Percentiles rank a stretch among this genome's conserved stretches.
These are phyloP conservation scores for Leptobrachium leishanense DNA, from an alignment of 2,113 vertebrate genomes.

Conservation along the genomic window DNA sequence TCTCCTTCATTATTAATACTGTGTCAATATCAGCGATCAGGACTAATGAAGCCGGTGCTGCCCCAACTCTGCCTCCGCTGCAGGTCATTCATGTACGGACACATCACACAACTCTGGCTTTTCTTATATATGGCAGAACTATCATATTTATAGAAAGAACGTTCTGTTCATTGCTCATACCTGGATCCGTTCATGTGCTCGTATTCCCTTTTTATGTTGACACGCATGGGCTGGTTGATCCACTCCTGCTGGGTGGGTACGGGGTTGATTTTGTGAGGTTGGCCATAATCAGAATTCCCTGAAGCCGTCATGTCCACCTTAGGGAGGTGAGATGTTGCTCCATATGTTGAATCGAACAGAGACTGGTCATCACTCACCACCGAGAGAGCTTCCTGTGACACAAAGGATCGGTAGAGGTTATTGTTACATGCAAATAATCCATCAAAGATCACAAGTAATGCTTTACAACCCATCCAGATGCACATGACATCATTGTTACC, in stretches of 20 bases:
- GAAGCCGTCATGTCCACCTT: conserved; percentile 99
- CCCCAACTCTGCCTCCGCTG: too few relatives aligned
- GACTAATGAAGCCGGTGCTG: too few relatives aligned
- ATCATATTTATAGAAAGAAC: too few relatives aligned
- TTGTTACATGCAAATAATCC: too few relatives aligned
- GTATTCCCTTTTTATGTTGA: conserved; percentile 94
- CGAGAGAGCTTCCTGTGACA: conserved; percentile 92
- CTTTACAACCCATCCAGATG: too few relatives aligned
- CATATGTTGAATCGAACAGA: conserved; percentile 93
- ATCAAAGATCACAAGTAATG: too few relatives aligned
- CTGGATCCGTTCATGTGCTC: conserved; percentile 98
- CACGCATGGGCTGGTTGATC: conserved; percentile 90
- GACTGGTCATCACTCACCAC: conserved; percentile 99
- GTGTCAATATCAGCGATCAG: too few relatives aligned
- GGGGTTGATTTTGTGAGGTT: conserved; percentile 96
- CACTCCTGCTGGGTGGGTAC: conserved; percentile 94
- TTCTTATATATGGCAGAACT: too few relatives aligned
- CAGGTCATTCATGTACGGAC: too few relatives aligned
- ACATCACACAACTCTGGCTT: too few relatives aligned
- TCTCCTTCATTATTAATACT: too few relatives aligned
- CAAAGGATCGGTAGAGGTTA: conserved; percentile 3
- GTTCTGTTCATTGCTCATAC: conserved; percentile 61
- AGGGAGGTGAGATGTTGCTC: conserved; percentile 86
- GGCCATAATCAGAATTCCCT: conserved; percentile 92
- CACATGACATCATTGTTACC: too few relatives aligned